These are phyloP conservation scores for Coluber constrictor DNA, from an alignment of 2,797 vertebrate genomes.

Conservation along the genomic window DNA sequence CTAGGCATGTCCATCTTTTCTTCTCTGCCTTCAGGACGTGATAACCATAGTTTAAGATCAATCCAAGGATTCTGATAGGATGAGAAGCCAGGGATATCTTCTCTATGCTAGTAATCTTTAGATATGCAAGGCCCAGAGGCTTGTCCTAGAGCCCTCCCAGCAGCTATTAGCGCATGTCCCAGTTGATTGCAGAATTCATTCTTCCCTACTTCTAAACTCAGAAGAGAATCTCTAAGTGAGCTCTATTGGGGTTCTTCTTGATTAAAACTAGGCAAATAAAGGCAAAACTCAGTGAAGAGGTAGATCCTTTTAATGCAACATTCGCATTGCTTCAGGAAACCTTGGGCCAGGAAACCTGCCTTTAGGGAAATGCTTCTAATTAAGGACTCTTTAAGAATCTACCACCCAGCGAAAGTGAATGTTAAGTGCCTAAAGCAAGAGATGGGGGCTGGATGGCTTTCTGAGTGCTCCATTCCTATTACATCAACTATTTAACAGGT, in stretches of 20 bases:
- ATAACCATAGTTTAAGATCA: neutral
- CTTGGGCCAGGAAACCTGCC: slow-evolving; percentile 24
- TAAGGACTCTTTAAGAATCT: slow-evolving; percentile 42
- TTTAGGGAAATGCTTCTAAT: slow-evolving; percentile 39
- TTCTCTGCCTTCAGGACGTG: neutral
- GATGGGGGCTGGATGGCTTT: neutral
- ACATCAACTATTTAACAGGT: slow-evolving; percentile 38
- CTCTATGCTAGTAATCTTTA: neutral
- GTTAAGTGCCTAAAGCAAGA: slow-evolving; percentile 32
- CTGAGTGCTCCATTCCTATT: slow-evolving; percentile 11
- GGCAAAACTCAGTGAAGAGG: neutral
- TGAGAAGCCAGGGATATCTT: neutral
- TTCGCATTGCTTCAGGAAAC: slow-evolving; percentile 26
- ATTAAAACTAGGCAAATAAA: slow-evolving; percentile 27
- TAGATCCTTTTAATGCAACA: slow-evolving; percentile 8
- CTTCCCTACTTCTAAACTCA: neutral
- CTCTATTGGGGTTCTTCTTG: neutral
- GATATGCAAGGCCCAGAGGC: neutral
- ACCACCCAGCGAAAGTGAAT: slow-evolving; percentile 33
- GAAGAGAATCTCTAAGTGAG: neutral
- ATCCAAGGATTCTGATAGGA: neutral
- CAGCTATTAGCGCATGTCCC: neutral
- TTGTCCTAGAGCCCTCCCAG: neutral
- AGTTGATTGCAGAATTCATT: neutral
- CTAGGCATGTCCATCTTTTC: neutral